Base-by-base conservation (phyloP, 2,113 vertebrate genomes). In the Cottus gobio region DNA sequence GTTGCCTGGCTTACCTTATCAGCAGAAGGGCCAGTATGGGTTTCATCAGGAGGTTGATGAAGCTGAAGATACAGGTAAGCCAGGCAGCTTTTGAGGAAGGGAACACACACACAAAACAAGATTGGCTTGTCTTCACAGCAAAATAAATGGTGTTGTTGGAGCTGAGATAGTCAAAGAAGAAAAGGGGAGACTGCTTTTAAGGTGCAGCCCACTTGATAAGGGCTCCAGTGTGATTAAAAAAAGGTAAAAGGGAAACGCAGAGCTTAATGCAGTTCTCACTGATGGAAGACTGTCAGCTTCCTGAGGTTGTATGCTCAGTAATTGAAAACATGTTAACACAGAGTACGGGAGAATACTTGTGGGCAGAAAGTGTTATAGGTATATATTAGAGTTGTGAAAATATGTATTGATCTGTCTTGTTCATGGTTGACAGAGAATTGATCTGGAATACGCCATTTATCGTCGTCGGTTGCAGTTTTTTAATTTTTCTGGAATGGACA, bases 1-100 rank as follows among this genome's bases (percentile, higher is more conserved):
- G 75, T 88, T 90, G 89, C 80, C 85, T 82, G 81, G 88, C 86
- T 91, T 87, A 86, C 89, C 88, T 93, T 93, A 93, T 93, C 93
- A 89, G 82, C 75, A 76, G 80, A 77, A 87, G 83, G 91, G 89
- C 90, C 84, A 78, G 91, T 90, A 86, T 93, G 85, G 91, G 89
- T 93, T 91, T 90, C 92, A 93, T 93, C 90, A 86, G 80, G 79
- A 85, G 85, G 60, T 63, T 84, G 91, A 93, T 92, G 87, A 84
- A 85, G 91, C 71, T 74, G 77, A 70, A 90, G 92, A 93, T 93
- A 92, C 86, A 87, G 88, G 88, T 88, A 77, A 92, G 89, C 85
- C 84, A 62, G 85, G 85, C 83, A 80, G 91, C 87, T 89, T 91
- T 87, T 77, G 65, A 91, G 62, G 84, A 79, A 52, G 56, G 79